phyloP scores from a whole-genome alignment of 2,113 vertebrate species.

The Callipepla squamata region DNA sequence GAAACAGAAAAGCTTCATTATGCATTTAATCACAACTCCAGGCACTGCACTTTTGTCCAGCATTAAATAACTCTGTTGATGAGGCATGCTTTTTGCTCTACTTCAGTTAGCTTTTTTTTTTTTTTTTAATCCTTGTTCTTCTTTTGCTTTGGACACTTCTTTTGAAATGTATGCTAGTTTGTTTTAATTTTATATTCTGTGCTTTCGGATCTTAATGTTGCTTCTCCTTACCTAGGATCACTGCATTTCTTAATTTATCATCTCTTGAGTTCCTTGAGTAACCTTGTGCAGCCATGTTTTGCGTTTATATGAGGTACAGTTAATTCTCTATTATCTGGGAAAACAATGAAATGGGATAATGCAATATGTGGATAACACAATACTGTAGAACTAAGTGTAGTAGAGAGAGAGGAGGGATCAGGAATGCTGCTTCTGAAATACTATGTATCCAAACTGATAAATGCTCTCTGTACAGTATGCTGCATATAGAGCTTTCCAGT shows the following conservation, averaged over 20 bases:
- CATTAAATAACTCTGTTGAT: neutral
- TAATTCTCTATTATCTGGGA: constrained; percentile 70
- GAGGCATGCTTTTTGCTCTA: neutral
- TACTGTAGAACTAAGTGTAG: neutral
- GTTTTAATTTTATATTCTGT: constrained; percentile 52
- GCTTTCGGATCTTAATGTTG: constrained; percentile 37
- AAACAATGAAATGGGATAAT: constrained; percentile 62
- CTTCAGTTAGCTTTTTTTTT: neutral
- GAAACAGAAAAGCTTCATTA: neutral
- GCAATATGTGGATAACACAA: constrained; percentile 10
- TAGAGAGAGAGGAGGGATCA: neutral
- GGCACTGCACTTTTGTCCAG: neutral
- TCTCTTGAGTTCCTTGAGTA: constrained; percentile 70
- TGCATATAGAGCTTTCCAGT: neutral
- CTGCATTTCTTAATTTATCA: constrained; percentile 72
- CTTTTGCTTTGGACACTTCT: neutral
- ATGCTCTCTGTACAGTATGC: neutral
- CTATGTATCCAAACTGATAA: neutral
- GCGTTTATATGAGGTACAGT: constrained; percentile 67
- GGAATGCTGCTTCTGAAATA: neutral
- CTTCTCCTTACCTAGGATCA: constrained; percentile 67
- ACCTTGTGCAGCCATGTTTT: constrained; percentile 73
- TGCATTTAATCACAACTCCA: constrained; percentile 18
- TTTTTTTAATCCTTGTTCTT: neutral
- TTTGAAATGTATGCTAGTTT: constrained; percentile 41